Evolutionary conservation across 2,888 invertebrate genomes (phyloP), one percentile per base, ranked within the genome.

Genomic region (Polydrusus cervinus): DNA sequence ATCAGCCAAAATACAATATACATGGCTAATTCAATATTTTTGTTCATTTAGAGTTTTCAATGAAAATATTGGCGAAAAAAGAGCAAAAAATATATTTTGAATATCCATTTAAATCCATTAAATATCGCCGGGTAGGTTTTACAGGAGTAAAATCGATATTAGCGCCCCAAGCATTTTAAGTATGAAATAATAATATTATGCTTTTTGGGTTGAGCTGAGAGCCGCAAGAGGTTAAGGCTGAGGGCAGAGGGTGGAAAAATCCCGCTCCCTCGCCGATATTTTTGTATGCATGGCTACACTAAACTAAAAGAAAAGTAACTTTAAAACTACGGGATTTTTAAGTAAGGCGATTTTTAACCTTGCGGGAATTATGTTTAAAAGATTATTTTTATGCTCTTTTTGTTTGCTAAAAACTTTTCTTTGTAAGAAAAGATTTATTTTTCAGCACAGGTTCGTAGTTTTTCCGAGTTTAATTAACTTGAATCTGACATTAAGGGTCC

Each of bases 341-440:
- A 81, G 68, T 85, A 85, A 85, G 85, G 83, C 82, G 85, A 85
- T 85, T 85, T n/a, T 83, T 82, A 84, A 82, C 82, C 85, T 82
- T 80, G 78, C 79, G 84, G 84, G 84, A 84, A 79, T 83, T 82
- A 79, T 80, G 82, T 83, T 84, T 84, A 84, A 84, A 83, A 83
- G 84, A 84, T 84, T 84, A 83, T 80, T 81, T 81, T 81, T 72
- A 71, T 78, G 79, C 75, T 81, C 77, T 79, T 81, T 79, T 80
- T 79, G 78, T 77, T 76, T 77, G 75, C 51, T 25, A 78, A 76
- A 79, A 81, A 80, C 71, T 79, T 80, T 79, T 78, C 69, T 51
- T 51, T 11, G 38, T 16, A 16, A 60, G 57, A 38, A 38, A 60
- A 11, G 34, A 14, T 57, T 57, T 60, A 18, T 60, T 38, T 60